Evolutionary conservation across 1,140 invertebrate species (phyloP).

Genomic region (Ostrea edulis): DNA sequence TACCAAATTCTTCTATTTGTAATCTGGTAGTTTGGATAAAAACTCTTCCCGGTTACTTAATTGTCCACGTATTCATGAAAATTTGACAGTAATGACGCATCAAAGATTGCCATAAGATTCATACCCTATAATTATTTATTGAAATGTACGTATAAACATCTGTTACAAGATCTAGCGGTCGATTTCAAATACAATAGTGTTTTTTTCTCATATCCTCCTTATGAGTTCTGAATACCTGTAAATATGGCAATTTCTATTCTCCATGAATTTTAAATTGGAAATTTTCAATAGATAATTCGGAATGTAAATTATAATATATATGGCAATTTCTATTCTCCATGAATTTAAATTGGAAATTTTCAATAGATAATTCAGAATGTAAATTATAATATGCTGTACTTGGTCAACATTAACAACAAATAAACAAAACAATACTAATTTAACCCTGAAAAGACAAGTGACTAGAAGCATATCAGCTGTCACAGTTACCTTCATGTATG

Average conservation of each 20-base stretch:
- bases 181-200: not conserved
- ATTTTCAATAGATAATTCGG: not conserved
- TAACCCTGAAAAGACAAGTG: not conserved
- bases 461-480: not conserved
- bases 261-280: not conserved
- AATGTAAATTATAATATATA: no score
- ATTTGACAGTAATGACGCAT: not conserved
- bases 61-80: not conserved
- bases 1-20: not conserved
- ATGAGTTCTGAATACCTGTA: not conserved
- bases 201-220: not conserved
- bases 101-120: not conserved
- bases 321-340: not conserved
- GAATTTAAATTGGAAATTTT: not conserved
- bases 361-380: not conserved
- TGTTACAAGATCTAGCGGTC: not conserved
- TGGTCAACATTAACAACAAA: not conserved
- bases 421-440: not conserved
- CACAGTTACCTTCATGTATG: not conserved
- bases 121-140: not conserved
- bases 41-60: not conserved
- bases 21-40: not conserved
- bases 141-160: not conserved
- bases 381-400: not conserved
- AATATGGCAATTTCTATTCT: not conserved